These are phyloP conservation scores for Azorinus chamasolen DNA, from an alignment of 2,888 invertebrate species.

Conservation along the genomic window DNA sequence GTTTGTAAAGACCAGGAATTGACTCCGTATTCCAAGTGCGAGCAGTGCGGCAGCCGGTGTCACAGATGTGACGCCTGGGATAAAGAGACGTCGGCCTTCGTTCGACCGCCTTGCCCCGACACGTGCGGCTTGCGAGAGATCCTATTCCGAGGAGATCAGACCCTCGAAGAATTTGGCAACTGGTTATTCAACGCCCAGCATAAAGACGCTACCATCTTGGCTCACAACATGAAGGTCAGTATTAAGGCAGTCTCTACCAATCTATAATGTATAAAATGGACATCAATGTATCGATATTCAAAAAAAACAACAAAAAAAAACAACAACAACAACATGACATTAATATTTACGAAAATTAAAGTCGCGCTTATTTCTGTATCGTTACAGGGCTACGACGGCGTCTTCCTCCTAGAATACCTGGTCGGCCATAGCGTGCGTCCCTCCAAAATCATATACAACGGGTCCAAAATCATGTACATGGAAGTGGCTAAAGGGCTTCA, in stretches of 20 bases:
- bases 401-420: constrained; percentile 52
- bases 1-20: constrained; percentile 17
- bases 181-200: constrained; percentile 41
- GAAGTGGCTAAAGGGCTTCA: constrained; percentile 24
- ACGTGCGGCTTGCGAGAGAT: constrained; percentile 41
- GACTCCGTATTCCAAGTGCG: constrained; percentile 13
- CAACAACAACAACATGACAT: no score
- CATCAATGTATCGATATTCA: not conserved
- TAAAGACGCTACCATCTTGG: constrained; percentile 44
- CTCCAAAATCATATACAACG: constrained; percentile 13
- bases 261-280: not conserved
- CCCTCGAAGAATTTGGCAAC: constrained; percentile 38
- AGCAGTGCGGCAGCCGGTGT: constrained; percentile 23
- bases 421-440: constrained; percentile 34
- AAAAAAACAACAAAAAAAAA: constrained; percentile 2
- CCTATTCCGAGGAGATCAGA: constrained; percentile 44
- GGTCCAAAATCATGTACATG: constrained; percentile 41
- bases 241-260: not conserved
- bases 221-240: constrained; percentile 47
- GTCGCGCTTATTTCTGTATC: no score
- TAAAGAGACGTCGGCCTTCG: not conserved
- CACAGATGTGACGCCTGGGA: constrained; percentile 22
- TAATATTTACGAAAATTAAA: no score
- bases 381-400: constrained; percentile 44
- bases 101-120: constrained; percentile 25